Evolutionary conservation across 2,113 vertebrate genomes (phyloP).

Genomic region (Tricholaema leucomelas): DNA sequence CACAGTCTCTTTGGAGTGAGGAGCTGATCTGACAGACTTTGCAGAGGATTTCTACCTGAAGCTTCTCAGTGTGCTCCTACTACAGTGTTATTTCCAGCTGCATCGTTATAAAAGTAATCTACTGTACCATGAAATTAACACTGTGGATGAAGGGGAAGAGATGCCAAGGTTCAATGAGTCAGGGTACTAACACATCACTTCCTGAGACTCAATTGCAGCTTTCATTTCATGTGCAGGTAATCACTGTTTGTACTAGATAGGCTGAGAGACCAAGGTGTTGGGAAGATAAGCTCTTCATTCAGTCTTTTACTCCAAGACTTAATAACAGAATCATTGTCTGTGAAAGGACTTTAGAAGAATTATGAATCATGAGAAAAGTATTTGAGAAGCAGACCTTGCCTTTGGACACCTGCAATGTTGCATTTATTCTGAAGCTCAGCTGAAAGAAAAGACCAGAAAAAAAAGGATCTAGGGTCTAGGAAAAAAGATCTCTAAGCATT

Average conservation of each 20-base stretch:
- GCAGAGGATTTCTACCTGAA: background rate
- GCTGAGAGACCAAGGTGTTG: background rate
- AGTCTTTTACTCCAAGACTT: background rate
- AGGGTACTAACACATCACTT: constrained; percentile 4
- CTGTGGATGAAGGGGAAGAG: background rate
- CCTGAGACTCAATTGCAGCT: constrained; percentile 20
- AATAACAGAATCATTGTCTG: constrained; percentile 21
- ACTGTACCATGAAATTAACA: background rate
- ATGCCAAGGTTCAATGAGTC: background rate
- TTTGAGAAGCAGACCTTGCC: background rate
- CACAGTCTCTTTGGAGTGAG: background rate
- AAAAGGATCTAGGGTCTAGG: background rate
- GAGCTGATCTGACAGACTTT: background rate
- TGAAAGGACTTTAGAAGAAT: background rate
- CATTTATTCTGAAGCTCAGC: background rate
- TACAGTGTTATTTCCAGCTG: background rate
- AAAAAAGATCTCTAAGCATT: background rate
- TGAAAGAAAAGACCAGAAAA: background rate
- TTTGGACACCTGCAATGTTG: background rate
- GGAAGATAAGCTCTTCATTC: constrained; percentile 36
- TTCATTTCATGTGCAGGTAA: constrained; percentile 18
- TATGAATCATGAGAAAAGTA: background rate
- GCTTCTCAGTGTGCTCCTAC: background rate
- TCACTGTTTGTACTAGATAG: background rate
- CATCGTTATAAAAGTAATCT: background rate